Evolutionary conservation across 1,140 invertebrate species (phyloP).

Genomic region (Scylla paramamosain): DNA sequence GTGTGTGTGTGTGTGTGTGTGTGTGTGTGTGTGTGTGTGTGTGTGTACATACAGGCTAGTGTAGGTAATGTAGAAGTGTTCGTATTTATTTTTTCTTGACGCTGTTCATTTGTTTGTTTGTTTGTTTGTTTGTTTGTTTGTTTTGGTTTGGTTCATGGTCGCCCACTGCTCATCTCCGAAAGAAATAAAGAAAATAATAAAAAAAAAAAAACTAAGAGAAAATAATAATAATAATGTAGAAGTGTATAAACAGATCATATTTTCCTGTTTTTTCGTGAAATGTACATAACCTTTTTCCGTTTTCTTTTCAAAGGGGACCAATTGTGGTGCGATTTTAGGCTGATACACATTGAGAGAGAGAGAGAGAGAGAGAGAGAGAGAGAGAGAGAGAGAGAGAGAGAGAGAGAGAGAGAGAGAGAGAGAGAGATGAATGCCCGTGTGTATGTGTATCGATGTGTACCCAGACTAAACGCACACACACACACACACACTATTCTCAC

Average conservation of each 20-base stretch:
- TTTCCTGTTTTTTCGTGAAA: too few species aligned
- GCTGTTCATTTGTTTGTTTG: not conserved
- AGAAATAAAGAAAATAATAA: not conserved
- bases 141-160: too few species aligned
- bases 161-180: too few species aligned
- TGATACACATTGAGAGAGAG: not conserved
- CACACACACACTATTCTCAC: not conserved
- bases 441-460: not conserved
- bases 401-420: not conserved
- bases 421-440: not conserved
- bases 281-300: not conserved
- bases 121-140: not conserved
- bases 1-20: slow-evolving; percentile 2
- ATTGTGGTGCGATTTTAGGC: not conserved
- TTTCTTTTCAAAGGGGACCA: not conserved
- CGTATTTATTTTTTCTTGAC: not conserved
- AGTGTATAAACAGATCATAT: not conserved
- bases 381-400: not conserved
- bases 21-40: slow-evolving; percentile 2
- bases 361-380: not conserved
- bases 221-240: not conserved
- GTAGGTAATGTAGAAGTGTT: not conserved
- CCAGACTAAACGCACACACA: too few species aligned
- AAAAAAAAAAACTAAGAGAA: not conserved
- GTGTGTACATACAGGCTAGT: not conserved